Conservation (phyloP, 2,888 invertebrate species). For the Pollenia amentaria region DNA sequence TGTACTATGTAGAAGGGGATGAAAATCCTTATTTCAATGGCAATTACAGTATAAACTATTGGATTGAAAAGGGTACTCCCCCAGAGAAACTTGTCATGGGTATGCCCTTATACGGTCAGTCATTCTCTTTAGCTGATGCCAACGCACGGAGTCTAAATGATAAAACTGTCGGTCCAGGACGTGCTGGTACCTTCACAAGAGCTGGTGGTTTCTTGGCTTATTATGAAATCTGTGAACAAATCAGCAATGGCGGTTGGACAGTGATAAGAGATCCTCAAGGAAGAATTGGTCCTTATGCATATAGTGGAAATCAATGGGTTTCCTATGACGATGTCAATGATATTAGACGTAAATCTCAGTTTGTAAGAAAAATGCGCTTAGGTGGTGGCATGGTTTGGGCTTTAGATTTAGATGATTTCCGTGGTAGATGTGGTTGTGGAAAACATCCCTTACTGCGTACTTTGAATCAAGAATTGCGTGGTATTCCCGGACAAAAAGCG, state of each 20-base stretch:
- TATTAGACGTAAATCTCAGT: constrained; percentile 87
- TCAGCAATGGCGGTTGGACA: constrained; percentile 87
- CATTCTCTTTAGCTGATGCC: constrained; percentile 88
- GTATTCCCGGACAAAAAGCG: constrained; percentile 83
- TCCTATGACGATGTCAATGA: constrained; percentile 90
- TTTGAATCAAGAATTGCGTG: constrained; percentile 86
- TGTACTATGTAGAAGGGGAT: constrained; percentile 88
- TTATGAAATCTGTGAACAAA: constrained; percentile 90
- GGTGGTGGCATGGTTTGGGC: constrained; percentile 93
- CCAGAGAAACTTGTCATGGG: constrained; percentile 89
- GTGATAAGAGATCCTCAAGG: constrained; percentile 87
- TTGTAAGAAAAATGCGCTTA: constrained; percentile 86
- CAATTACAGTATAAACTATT: constrained; percentile 90
- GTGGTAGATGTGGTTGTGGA: constrained; percentile 88
- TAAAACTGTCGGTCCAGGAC: constrained; percentile 88
- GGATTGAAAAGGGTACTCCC: constrained; percentile 89
- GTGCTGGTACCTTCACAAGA: constrained; percentile 88
- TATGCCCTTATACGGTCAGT: constrained; percentile 91
- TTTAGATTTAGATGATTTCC: constrained; percentile 91
- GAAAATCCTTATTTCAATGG: constrained; percentile 88
- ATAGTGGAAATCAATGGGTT: constrained; percentile 91
- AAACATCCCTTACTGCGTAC: constrained; percentile 89
- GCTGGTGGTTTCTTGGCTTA: constrained; percentile 91
- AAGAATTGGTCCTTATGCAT: constrained; percentile 90
- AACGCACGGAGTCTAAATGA: constrained; percentile 86